A percentile compares a stretch with the other conserved stretches of the same genome.
phyloP scores from a whole-genome alignment of 1,140 invertebrate species.

The Pseudoatta argentina region DNA sequence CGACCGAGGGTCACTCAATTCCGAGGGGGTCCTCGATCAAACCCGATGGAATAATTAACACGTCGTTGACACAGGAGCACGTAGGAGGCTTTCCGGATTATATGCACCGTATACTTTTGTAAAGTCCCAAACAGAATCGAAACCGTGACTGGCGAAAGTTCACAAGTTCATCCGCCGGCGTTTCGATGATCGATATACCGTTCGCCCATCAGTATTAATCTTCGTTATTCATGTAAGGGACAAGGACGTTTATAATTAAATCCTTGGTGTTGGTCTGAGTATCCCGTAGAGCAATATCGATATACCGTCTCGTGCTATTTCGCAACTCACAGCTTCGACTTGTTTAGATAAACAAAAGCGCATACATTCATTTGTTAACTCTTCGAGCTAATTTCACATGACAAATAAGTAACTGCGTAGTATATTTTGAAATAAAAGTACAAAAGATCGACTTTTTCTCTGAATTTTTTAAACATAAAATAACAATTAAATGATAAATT shows the following conservation, averaged over 20 bases:
- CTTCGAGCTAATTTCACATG: not conserved
- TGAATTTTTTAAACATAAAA: not conserved
- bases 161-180: constrained; percentile 7
- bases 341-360: not conserved
- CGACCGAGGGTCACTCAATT: constrained; percentile 13
- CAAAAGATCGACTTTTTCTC: constrained; percentile 14
- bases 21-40: constrained; percentile 8
- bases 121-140: constrained; percentile 17
- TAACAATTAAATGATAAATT: not conserved
- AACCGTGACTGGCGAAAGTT: constrained; percentile 35
- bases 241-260: constrained; percentile 26
- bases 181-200: constrained; percentile 40
- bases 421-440: constrained; percentile 1
- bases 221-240: constrained; percentile 12
- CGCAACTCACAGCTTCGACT: constrained; percentile 18
- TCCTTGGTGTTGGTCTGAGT: not conserved
- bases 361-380: constrained; percentile 11
- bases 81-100: constrained; percentile 22
- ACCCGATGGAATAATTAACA: constrained; percentile 28
- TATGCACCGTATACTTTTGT: constrained; percentile 13
- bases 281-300: not conserved
- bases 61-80: constrained; percentile 38
- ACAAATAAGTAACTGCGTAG: constrained; percentile 4
- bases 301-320: not conserved
- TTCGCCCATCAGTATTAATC: constrained; percentile 39